Percentiles rank a stretch among this genome's conserved stretches.
Evolutionary conservation across 2,888 invertebrate genomes (phyloP).

Genomic region (Dorcus parallelipipedus): DNA sequence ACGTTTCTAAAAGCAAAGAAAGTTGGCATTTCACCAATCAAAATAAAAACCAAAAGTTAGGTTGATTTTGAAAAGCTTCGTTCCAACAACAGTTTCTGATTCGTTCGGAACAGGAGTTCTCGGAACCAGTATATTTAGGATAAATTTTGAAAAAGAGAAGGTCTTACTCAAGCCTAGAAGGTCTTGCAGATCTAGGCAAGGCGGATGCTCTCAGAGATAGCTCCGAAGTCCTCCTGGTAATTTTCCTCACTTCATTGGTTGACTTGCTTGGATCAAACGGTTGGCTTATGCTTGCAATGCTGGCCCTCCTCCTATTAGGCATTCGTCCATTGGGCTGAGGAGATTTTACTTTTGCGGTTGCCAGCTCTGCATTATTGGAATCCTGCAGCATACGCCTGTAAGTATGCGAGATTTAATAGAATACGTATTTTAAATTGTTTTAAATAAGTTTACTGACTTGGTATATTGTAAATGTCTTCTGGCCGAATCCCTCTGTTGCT

Average conservation of each 20-base stretch:
- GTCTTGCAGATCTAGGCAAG: constrained; percentile 42
- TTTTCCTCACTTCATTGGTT: constrained; percentile 28
- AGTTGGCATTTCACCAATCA: too few relatives aligned
- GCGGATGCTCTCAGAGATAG: constrained; percentile 37
- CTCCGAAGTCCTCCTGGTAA: constrained; percentile 42
- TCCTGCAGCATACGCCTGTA: constrained; percentile 41
- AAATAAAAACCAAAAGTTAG: too few relatives aligned
- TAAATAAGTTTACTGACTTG: constrained; percentile 42
- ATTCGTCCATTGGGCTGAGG: constrained; percentile 14
- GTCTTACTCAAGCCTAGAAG: constrained; percentile 47
- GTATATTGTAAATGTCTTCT: constrained; percentile 57
- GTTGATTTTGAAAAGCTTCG: too few relatives aligned
- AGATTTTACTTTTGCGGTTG: constrained; percentile 17
- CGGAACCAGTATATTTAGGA: too few relatives aligned
- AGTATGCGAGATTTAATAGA: constrained; percentile 15
- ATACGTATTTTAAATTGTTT: neutral
- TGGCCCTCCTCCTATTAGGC: constrained; percentile 47
- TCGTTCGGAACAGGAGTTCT: too few relatives aligned
- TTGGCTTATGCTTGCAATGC: constrained; percentile 54
- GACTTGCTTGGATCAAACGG: constrained; percentile 30
- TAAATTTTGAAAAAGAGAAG: neutral
- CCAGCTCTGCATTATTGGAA: constrained; percentile 30
- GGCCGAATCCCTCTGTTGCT: constrained; percentile 54
- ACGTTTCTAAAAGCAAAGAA: too few relatives aligned
- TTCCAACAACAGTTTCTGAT: too few relatives aligned